Base-by-base conservation (phyloP, 2,113 vertebrate species). In the Upupa epops region DNA sequence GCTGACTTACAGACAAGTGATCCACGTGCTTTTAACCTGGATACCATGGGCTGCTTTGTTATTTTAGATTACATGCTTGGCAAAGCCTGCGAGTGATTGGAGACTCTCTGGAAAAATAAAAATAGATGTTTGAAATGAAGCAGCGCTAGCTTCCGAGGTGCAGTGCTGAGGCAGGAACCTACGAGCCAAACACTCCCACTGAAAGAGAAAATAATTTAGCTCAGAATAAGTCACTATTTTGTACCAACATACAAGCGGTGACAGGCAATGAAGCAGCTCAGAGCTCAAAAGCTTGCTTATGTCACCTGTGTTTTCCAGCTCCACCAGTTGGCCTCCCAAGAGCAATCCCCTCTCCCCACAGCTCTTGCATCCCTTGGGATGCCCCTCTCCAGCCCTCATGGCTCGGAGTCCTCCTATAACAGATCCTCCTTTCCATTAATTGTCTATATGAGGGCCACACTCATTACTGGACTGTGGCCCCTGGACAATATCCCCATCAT, bases 21-120 rank as follows among this genome's bases (percentile, higher is more conserved):
- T 51, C 74, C 66, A 13, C 49, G 80, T 83, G 52, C 26, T 17
- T 88, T 83, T 87, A 96, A 64, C 80, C 74, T 48, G 52, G 79
- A 84, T 59, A 82, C 37, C 58, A 84, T 14, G 51, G 81, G 77
- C 77, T 86, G 37, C 88, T 92, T 84, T 84, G 83, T 92, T 95
- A 86, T 93, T 94, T 96, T 90, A 87, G 81, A 96, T 94, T 93
- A 92, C 71, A 65, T 92, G 92, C 89, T 95, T 90, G 86, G 90
- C 93, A 96, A 96, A 96, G 95, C 93, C 68, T 93, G 93, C 93
- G 96, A 93, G 86, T 95, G 92, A 89, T 48, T 90, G 92, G 74
- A 95, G 71, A 76, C 83, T 92, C 92, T 89, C 58, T 90, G 45
- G 48, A 85, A 92, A 94, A 92, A 92, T 88, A 93, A 93, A 92